Evolutionary conservation across 1,140 invertebrate genomes (phyloP), one percentile per base, ranked within the genome.

Genomic region (Temnothorax curvispinosus): DNA sequence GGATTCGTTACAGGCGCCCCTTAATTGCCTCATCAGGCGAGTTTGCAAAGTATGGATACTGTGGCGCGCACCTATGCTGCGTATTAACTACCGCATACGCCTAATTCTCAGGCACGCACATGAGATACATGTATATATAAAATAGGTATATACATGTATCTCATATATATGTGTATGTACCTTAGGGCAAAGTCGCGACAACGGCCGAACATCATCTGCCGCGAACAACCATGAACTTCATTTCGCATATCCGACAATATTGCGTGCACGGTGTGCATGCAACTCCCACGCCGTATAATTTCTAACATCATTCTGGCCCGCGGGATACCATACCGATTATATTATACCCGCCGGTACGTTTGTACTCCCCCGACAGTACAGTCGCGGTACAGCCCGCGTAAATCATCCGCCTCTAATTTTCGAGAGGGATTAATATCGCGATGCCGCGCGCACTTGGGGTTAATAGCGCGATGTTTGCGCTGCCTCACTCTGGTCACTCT

Each of bases 331-430:
- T 75, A 44, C 38, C 80, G 80, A 84, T 84, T 84, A 84, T 84
- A 84, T 75, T 60, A 58, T 35, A 84, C 54, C 54, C 41, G 52
- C 54, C 52, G 54, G 54, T 47, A 52, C 69, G 80, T 74, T 84
- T 74, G 69, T 84, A 75, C 32, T 84, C 80, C 80, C 69, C n/a
- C 69, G 80, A 84, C 35, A 9, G 27, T 75, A 47, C 69, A 74
- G 41, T 72, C 47, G 64, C 35, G 52, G 41, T 41, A 27, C 41
- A n/a, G 44, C n/a, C 41, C 54, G 69, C 69, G 80, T 84, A 84
- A 84, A 84, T 84, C 80, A 84, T 75, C 80, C 41, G 80, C 41
- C 69, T 84, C 80, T 74, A 84, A 84, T 84, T 84, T 84, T 84
- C 69, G 41, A 21, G 54, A 41, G 80, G 54, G n/a, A 84, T 84